phyloP scores from a whole-genome alignment of 2,113 vertebrate species.

The Strix aluco region DNA sequence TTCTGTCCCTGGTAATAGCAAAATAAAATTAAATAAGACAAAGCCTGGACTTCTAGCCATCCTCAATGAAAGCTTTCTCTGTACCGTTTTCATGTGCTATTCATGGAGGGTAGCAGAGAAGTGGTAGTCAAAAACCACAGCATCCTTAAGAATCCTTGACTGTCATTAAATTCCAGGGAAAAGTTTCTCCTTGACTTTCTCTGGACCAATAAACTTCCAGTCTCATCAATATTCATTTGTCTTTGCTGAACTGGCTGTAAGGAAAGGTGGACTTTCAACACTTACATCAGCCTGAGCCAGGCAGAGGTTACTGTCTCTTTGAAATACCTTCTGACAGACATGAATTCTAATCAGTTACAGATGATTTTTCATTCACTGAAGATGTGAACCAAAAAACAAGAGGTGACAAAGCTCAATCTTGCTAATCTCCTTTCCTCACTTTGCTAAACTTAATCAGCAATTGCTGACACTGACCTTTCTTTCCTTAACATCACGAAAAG shows the following conservation, averaged over 20 bases:
- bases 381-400: neutral
- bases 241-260: neutral
- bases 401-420: constrained; percentile 20
- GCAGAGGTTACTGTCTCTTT: constrained; percentile 5
- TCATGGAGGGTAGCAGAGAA: neutral
- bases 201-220: neutral
- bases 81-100: neutral
- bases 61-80: neutral
- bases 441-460: neutral
- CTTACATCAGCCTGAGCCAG: neutral
- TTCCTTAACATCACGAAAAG: neutral
- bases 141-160: neutral
- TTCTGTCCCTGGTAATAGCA: neutral
- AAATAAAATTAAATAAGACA: neutral
- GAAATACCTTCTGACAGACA: constrained; percentile 1
- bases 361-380: constrained; percentile 34
- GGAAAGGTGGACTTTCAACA: neutral
- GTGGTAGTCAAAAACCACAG: neutral
- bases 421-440: neutral
- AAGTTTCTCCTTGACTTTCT: neutral
- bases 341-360: constrained; percentile 9
- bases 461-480: neutral
- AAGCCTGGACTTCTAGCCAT: neutral
- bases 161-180: neutral
- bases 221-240: neutral